Evolutionary conservation across 1,140 invertebrate species (phyloP).

Genomic region (Cataglyphis hispanica): DNA sequence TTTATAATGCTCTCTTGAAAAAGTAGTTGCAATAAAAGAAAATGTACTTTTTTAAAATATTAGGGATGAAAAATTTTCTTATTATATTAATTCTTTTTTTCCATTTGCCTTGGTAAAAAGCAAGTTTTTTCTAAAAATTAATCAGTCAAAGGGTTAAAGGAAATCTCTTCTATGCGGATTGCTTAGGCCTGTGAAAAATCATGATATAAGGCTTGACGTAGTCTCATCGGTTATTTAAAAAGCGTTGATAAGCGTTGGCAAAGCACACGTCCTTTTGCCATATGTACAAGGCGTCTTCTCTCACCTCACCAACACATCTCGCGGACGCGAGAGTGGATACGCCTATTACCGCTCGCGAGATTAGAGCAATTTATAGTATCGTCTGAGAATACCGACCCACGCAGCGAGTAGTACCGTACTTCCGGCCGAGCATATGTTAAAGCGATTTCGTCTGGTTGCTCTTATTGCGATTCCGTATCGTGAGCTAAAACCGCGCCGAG

Average conservation of each 20-base stretch:
- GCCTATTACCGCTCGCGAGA: conserved; percentile 58
- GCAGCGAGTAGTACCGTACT: conserved; percentile 37
- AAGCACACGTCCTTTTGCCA: conserved; percentile 2
- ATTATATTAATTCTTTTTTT: neutral
- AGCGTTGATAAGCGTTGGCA: conserved; percentile 39
- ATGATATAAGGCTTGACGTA: neutral
- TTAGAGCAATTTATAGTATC: conserved; percentile 63
- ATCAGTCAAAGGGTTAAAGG: neutral
- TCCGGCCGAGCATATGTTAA: conserved; percentile 48
- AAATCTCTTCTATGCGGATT: neutral
- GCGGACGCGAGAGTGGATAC: conserved; percentile 48
- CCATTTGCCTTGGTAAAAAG: neutral
- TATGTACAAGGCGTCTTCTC: conserved; percentile 28
- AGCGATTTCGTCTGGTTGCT: conserved; percentile 20
- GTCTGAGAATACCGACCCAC: conserved; percentile 48
- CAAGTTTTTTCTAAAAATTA: neutral
- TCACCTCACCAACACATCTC: conserved; percentile 38
- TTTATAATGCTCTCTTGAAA: neutral
- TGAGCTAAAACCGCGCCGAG: neutral
- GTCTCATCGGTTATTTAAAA: conserved; percentile 15
- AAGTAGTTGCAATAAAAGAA: neutral
- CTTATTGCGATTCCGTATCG: neutral
- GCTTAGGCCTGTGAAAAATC: conserved; percentile 10
- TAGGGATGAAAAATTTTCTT: neutral
- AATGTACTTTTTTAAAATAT: neutral